Evolutionary conservation across 1,140 invertebrate genomes (phyloP).

Genomic region (Gryllus bimaculatus): DNA sequence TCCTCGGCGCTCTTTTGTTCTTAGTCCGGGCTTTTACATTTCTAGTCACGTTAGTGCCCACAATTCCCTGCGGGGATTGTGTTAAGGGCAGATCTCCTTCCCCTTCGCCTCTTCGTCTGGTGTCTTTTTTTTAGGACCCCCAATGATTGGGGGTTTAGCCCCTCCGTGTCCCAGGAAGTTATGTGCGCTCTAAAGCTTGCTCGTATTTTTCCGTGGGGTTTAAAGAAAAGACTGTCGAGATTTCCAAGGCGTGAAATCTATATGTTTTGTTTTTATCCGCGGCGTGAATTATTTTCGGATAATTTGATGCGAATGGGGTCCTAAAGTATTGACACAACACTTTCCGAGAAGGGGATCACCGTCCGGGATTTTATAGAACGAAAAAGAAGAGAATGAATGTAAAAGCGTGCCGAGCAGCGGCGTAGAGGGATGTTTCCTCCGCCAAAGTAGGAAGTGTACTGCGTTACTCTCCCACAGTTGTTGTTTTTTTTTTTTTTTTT

Average conservation of each 20-base stretch:
- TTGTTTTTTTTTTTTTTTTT: too few relatives aligned
- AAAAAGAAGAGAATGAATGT: not conserved
- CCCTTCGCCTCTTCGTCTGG: not conserved
- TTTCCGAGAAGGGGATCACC: not conserved
- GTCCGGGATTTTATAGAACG: not conserved
- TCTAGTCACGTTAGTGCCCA: not conserved
- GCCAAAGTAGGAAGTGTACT: not conserved
- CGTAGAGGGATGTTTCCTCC: not conserved
- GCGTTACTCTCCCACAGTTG: not conserved
- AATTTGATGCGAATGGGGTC: not conserved
- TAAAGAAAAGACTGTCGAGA: conserved; percentile 4
- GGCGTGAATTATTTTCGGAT: not conserved
- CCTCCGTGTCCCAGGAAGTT: not conserved
- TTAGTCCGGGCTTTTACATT: not conserved
- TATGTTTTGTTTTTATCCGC: not conserved
- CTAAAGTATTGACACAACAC: not conserved
- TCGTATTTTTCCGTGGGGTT: not conserved
- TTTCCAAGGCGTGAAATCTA: not conserved
- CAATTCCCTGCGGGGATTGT: not conserved
- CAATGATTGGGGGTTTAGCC: too few relatives aligned
- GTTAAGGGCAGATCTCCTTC: not conserved
- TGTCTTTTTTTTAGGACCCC: not conserved
- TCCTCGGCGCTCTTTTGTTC: not conserved
- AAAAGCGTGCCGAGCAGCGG: not conserved
- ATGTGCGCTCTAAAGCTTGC: not conserved